Evolutionary conservation across 2,797 vertebrate genomes (phyloP), one percentile per base, ranked within the genome.

Genomic region (Pseudomugil gertrudae): DNA sequence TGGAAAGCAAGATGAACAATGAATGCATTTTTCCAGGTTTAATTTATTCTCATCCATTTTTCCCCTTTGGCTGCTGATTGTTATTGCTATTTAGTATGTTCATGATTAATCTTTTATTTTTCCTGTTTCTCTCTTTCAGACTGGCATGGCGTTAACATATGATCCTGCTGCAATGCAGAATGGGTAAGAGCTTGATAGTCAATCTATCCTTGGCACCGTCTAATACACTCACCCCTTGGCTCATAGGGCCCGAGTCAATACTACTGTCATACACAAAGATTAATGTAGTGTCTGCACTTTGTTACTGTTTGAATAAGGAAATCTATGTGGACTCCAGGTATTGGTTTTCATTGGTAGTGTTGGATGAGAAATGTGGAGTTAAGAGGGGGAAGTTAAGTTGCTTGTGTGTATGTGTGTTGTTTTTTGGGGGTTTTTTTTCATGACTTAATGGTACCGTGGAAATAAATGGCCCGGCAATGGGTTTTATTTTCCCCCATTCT

Each of bases 111-210:
- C 47, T 2, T 51, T 15, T 9, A 7, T 55, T 27, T 68, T 38
- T 51, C 1, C n/a, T 40, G 13, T 47, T 57, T 10, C 72, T 84
- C 66, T 91, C 68, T 92, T 93, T 61, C 94, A 98, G 97, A 95
- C 95, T 91, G 95, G 97, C 87, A 96, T 98, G 96, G 95, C 96
- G 90, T 92, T 98, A 94, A 97, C 97, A 84, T 98, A 98, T 0
- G 97, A 98, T 85, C 96, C 96, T 62, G 95, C 96, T 84, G 95
- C 96, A 91, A 95, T 98, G 94, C 97, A 98, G 94, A 98, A 98
- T 75, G 97, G 96, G 97, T 98, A 95, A 95, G 96, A 91, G 54
- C 30, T 38, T 23, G 26, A 67, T 24, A 15, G 50, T 66, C 84
- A 65, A 71, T 85, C 68, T 73, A 66, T 84, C 82, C 66, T 67